Evolutionary conservation across 53 echinoderm and acorn worm species (phyloP).

Genomic region (Temnopleurus reevesii): DNA sequence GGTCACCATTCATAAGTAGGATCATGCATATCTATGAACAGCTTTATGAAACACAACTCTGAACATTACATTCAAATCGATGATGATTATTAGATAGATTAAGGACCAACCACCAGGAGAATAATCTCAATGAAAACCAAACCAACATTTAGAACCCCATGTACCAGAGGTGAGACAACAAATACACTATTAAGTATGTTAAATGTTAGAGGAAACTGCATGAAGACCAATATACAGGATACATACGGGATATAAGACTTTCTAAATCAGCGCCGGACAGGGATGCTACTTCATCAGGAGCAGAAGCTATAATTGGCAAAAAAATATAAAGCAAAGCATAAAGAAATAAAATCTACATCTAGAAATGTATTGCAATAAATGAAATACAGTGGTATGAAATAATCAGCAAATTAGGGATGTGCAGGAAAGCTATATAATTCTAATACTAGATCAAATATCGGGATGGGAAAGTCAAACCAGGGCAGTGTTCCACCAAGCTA

Average conservation of each 20-base stretch:
- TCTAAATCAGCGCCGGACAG: conserved; percentile 48
- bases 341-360: neutral
- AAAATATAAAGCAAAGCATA: conserved; percentile 21
- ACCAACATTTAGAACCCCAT: neutral
- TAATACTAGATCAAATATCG: too few relatives aligned
- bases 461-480: too few relatives aligned
- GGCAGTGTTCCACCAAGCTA: too few relatives aligned
- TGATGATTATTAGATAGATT: neutral
- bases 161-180: neutral
- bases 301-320: neutral
- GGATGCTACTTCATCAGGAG: conserved; percentile 13
- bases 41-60: too few relatives aligned
- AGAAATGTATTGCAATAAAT: neutral
- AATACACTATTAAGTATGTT: neutral
- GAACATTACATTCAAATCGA: neutral
- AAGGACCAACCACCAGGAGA: neutral
- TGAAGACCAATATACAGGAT: neutral
- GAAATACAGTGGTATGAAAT: neutral
- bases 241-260: conserved; percentile 59
- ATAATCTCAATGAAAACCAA: neutral
- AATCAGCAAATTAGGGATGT: neutral
- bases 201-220: neutral
- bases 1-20: too few relatives aligned
- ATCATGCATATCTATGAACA: too few relatives aligned
- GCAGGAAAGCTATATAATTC: too few relatives aligned